Evolutionary conservation across 1,140 invertebrate species (phyloP), one percentile per base, ranked within the genome.

Genomic region (Thaumatotibia leucotreta): DNA sequence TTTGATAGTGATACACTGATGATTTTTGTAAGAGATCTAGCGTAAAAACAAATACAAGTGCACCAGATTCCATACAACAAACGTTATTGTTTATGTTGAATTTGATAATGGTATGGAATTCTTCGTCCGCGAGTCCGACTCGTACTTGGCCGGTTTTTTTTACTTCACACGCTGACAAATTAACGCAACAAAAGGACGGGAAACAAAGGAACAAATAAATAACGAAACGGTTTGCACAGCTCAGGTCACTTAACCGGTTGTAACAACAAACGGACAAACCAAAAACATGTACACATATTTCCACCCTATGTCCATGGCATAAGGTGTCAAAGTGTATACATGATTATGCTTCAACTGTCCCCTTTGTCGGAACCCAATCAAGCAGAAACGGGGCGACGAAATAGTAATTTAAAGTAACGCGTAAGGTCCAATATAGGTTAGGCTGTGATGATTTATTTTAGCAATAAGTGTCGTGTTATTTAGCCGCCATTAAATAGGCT

Each of bases 401-500:
- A 27, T 58, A 58, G 52, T 58, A 58, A 58, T 58, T 58, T 58
- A 58, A 58, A 29, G 2, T 58, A 52, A 58, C 52, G 22, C 14
- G 23, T n/a, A 68, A 71, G 70, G 65, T 74, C 76, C 76, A 78
- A 76, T 73, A 79, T 73, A 70, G 76, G 68, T 75, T 75, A n/a
- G 70, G 69, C 64, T 35, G 69, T 62, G 76, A 80, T 83, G 83
- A 87, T 87, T 87, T 87, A 87, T 87, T 82, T 78, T 72, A 75
- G 80, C 79, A 87, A 87, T 87, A 87, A 84, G 84, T 81, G 83
- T 87, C 83, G 80, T 85, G 83, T 83, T 83, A 79, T n/a, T n/a
- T n/a, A n/a, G n/a, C n/a, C n/a, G n/a, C n/a, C n/a, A n/a, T n/a
- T n/a, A n/a, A n/a, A n/a, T n/a, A n/a, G n/a, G n/a, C n/a, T n/a